Evolutionary conservation across 2,888 invertebrate genomes (phyloP).

Genomic region (Limnephilus marmoratus): DNA sequence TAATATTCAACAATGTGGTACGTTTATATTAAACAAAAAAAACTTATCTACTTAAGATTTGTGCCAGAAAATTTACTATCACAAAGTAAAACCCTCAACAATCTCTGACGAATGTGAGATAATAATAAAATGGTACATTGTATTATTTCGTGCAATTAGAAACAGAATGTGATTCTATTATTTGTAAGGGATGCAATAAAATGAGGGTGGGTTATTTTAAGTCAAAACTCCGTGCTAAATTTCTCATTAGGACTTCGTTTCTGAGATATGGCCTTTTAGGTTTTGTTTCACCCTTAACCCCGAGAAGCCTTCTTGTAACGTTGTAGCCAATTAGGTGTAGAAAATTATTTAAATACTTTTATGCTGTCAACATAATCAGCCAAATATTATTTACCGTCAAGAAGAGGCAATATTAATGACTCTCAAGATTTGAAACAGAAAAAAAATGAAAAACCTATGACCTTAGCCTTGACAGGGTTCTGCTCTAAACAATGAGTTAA

Average conservation of each 20-base stretch:
- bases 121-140: neutral
- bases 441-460: too few relatives aligned
- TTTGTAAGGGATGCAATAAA: neutral
- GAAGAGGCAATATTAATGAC: too few relatives aligned
- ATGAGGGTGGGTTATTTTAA: neutral
- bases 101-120: neutral
- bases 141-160: neutral
- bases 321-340: neutral
- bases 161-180: neutral
- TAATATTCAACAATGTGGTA: neutral
- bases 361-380: neutral
- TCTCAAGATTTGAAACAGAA: too few relatives aligned
- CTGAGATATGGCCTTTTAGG: neutral
- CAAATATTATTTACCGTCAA: too few relatives aligned
- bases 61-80: neutral
- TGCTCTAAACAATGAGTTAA: too few relatives aligned
- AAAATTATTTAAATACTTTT: neutral
- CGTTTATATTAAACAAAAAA: too few relatives aligned
- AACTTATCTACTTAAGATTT: neutral
- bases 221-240: neutral
- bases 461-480: too few relatives aligned
- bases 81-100: neutral
- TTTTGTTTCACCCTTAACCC: neutral
- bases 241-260: neutral
- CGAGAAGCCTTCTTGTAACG: neutral